Base-by-base conservation (phyloP, 2,888 invertebrate species). In the Phortica okadai region DNA sequence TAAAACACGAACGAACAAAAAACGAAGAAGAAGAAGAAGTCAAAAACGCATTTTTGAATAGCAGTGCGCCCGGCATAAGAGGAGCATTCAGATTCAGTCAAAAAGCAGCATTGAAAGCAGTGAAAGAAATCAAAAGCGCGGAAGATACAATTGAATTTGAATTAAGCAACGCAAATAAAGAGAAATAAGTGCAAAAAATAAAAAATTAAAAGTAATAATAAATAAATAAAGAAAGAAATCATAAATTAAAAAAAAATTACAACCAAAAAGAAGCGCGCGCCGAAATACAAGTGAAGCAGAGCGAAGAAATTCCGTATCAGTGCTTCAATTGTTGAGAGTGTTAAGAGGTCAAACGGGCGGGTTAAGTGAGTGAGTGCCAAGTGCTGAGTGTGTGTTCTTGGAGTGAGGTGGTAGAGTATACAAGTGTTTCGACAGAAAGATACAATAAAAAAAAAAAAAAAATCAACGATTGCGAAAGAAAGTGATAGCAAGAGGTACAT, bases 81-180 rank as follows among this genome's bases (percentile, higher is more conserved):
- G 21, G 25, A 25, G 62, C 62, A 25, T 21, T 16, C 59, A 16
- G 3, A 7, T 16, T 59, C 59, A 59, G 21, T 16, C 8, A 16
- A 16, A 5, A 59, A 16, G 59, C 16, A 62, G 25, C 10, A 33
- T 33, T 42, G 14, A 41, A 72, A 72, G 33, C 45, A 25, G 70
- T 54, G 70, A 72, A 72, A 72, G 70, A 82, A 82, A 81, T 84
- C 80, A 83, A 85, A 82, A 82, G 84, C 62, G 76, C 82, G 79
- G 62, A 77, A 80, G 79, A 64, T 84, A 86, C 88, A 88, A 86
- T 87, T 86, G 88, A 88, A 88, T 87, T 87, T 84, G 80, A 85
- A 85, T 85, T 88, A 87, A 86, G 80, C 84, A 82, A 87, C 79
- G 79, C 82, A 76, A 66, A 59, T 21, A 56, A 54, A 73, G 44